Base-by-base conservation (phyloP, 2,888 invertebrate species). In the Drosophila yooni region DNA sequence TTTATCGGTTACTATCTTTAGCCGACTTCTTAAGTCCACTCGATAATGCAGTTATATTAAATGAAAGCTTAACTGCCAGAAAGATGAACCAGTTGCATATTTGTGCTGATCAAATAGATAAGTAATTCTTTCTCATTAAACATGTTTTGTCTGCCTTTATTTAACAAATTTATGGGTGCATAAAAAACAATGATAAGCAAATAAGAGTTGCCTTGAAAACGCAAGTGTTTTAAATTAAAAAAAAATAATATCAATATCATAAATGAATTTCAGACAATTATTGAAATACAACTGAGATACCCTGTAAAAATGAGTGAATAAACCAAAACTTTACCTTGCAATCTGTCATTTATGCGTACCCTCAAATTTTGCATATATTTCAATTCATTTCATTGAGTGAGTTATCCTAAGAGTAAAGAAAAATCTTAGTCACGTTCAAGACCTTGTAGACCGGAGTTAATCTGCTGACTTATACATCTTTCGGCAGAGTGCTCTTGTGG, bases 221-320 rank as follows among this genome's bases (percentile, higher is more conserved):
- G 13, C 27, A 56, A 27, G 56, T 56, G 36, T 56, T 56, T 38
- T 56, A n/a, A 0, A n/a, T n/a, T 46, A 7, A 33, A 33, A 33
- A 33, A 33, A 0, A 33, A 33, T 31, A 27, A n/a, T 33, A 5
- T 51, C 27, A 65, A 63, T 64, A 38, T 33, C n/a, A 25, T n/a
- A 21, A 27, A 27, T 33, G 15, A 21, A 33, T 15, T 21, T 18
- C 25, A 36, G 11, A 3, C 54, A 54, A 54, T 54, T 54, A 54
- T 54, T 18, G 18, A 25, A 36, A 27, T 25, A 3, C 15, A 10
- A 34, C 15, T 7, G 8, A 4, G 8, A 8, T 33, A 53, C 34
- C 11, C 27, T 38, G 27, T 27, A 13, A 5, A 7, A 27, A 46
- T 4, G 1, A 25, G 25, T 6, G 11, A 2, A 3, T 11, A 15